Evolutionary conservation across 2,113 vertebrate species (phyloP), one percentile per base, ranked within the genome.

Genomic region (Oncorhynchus mykiss): DNA sequence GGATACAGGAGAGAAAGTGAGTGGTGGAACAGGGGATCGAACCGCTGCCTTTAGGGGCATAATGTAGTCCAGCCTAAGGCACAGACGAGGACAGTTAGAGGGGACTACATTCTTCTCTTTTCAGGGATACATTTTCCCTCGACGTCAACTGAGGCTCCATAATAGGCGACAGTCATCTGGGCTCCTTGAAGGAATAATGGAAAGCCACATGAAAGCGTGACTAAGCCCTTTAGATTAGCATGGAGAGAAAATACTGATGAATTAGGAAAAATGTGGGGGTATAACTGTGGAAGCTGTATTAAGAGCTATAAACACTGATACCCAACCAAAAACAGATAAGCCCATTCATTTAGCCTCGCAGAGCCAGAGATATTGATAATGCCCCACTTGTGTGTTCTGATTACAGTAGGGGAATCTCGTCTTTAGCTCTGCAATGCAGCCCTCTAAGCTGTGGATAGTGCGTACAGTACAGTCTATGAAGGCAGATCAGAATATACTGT

Each of bases 201-300:
- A 78, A 78, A 69, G 73, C 51, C 76, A 71, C 34, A 75, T 70
- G 76, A 72, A 77, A 31, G 73, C 78, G 75, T 77, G 72, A 85
- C 82, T 79, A 80, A 71, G 39, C 24, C 45, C 18, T 57, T 34
- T 9, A 78, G 76, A 57, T 78, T 67, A 85, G 74, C 73, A 79
- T 78, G 73, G 66, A 72, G 66, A 72, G 73, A 75, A 82, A 79
- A 68, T 67, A 70, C 66, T 76, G 72, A 77, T 73, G 67, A 74
- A 75, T 69, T 74, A 34, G 16, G 16, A 71, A 78, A 71, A 78
- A 74, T 67, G 78, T 45, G 25, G 34, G n/a, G 20, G 54, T 78
- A 27, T 72, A 75, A 74, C 72, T 74, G 62, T 67, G 70, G 77
- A 70, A 65, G 70, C 74, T 49, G 59, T 39, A 76, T 79, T 73